phyloP scores from a whole-genome alignment of 2,113 vertebrate genomes.

The Empidonax traillii region DNA sequence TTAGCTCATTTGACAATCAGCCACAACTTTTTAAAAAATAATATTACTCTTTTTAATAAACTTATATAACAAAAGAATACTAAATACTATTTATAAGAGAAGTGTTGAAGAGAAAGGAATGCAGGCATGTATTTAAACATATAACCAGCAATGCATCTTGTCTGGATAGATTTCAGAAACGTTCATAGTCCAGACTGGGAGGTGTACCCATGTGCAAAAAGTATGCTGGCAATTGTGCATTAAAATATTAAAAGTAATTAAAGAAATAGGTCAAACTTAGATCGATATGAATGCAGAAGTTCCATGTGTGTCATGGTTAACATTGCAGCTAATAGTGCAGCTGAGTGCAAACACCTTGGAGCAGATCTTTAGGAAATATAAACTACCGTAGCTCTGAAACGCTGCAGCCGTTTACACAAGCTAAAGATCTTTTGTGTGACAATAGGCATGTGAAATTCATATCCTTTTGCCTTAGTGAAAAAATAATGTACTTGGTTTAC shows the following conservation, averaged over 20 bases:
- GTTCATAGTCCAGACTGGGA: neutral
- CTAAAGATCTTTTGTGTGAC: neutral
- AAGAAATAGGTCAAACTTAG: constrained; percentile 14
- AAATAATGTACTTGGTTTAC: neutral
- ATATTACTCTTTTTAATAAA: constrained; percentile 7
- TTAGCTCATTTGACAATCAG: constrained; percentile 51
- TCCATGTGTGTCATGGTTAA: neutral
- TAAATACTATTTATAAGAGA: neutral
- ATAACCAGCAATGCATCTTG: neutral
- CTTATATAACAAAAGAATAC: neutral
- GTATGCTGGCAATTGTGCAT: neutral
- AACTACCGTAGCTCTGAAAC: neutral
- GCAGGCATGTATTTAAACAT: neutral
- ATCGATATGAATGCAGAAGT: neutral
- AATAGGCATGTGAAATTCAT: neutral
- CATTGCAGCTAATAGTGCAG: neutral
- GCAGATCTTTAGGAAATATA: neutral
- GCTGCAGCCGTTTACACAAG: neutral
- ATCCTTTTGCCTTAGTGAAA: constrained; percentile 12
- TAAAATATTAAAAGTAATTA: neutral
- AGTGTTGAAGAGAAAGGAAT: neutral
- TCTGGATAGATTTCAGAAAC: neutral
- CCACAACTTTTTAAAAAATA: neutral
- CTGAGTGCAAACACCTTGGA: neutral
- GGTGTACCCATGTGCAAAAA: neutral